phyloP scores from a whole-genome alignment of 2,888 invertebrate genomes.

The Stenodera caucasica region DNA sequence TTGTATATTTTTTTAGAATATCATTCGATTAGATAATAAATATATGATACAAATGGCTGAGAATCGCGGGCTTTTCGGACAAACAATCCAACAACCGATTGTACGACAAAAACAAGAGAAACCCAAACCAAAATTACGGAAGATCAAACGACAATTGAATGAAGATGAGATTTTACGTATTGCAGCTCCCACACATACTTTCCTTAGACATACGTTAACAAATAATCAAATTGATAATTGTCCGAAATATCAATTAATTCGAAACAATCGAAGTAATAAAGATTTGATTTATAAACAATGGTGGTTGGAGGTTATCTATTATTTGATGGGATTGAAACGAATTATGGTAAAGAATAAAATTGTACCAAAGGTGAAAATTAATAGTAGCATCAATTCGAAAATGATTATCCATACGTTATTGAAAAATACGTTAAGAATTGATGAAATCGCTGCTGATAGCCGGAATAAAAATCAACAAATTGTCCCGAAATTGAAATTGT shows the following conservation, averaged over 20 bases:
- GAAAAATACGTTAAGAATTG: conserved; percentile 39
- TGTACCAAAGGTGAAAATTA: conserved; percentile 37
- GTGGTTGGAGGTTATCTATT: conserved; percentile 53
- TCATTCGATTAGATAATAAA: conserved; percentile 77
- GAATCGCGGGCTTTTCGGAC: conserved; percentile 73
- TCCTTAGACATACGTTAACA: conserved; percentile 57
- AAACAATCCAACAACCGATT: conserved; percentile 43
- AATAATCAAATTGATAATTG: conserved; percentile 36
- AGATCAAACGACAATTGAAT: conserved; percentile 41
- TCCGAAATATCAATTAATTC: conserved; percentile 29
- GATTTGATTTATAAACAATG: conserved; percentile 47
- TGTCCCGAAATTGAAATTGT: conserved; percentile 50
- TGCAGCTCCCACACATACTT: conserved; percentile 68
- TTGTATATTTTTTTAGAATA: conserved; percentile 58
- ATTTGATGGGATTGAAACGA: conserved; percentile 46
- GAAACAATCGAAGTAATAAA: conserved; percentile 29
- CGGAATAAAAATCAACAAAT: conserved; percentile 44
- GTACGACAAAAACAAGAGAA: conserved; percentile 52
- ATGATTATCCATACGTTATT: conserved; percentile 39
- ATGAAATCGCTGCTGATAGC: conserved; percentile 48
- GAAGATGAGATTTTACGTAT: conserved; percentile 58
- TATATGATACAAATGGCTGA: conserved; percentile 85
- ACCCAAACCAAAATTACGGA: conserved; percentile 50
- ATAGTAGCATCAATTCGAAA: conserved; percentile 35
- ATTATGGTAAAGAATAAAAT: conserved; percentile 48